phyloP scores from a whole-genome alignment of 2,113 vertebrate genomes.

The Xyliphius kryptos region DNA sequence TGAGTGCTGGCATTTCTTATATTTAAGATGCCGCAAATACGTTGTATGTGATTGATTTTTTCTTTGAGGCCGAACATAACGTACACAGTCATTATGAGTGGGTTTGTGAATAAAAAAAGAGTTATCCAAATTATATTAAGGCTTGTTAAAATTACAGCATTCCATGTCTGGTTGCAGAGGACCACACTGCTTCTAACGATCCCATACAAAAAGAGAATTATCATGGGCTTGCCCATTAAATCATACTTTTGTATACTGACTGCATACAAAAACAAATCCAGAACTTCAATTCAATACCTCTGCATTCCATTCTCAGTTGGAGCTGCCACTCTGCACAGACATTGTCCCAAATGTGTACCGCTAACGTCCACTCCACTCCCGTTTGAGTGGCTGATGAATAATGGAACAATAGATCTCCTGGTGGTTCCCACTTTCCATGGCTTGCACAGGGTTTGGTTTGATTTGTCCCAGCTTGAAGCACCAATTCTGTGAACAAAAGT shows the following conservation, averaged over 20 bases:
- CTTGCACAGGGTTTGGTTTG: constrained; percentile 65
- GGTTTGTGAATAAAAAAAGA: too few relatives aligned
- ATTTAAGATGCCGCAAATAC: too few relatives aligned
- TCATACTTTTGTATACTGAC: constrained; percentile 53
- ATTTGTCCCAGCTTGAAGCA: constrained; percentile 70
- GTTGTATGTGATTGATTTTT: too few relatives aligned
- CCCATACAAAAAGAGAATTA: constrained; percentile 7
- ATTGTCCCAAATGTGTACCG: constrained; percentile 62
- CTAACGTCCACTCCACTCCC: constrained; percentile 63
- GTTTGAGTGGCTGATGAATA: constrained; percentile 81
- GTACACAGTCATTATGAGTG: too few relatives aligned
- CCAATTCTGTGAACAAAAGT: constrained; percentile 65
- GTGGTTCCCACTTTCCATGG: constrained; percentile 62
- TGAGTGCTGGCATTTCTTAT: too few relatives aligned
- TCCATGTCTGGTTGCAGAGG: constrained; percentile 5
- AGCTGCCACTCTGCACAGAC: constrained; percentile 71
- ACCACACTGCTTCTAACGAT: constrained; percentile 15
- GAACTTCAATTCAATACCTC: constrained; percentile 60
- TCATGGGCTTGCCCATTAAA: constrained; percentile 19
- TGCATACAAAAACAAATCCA: constrained; percentile 51
- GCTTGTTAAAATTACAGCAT: too few relatives aligned
- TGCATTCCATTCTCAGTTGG: constrained; percentile 73
- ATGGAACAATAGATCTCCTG: constrained; percentile 70
- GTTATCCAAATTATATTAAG: too few relatives aligned
- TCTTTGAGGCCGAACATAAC: too few relatives aligned